Percentiles rank a stretch among this genome's conserved stretches.
Evolutionary conservation across 1,140 invertebrate genomes (phyloP).

Genomic region (Physella acuta): DNA sequence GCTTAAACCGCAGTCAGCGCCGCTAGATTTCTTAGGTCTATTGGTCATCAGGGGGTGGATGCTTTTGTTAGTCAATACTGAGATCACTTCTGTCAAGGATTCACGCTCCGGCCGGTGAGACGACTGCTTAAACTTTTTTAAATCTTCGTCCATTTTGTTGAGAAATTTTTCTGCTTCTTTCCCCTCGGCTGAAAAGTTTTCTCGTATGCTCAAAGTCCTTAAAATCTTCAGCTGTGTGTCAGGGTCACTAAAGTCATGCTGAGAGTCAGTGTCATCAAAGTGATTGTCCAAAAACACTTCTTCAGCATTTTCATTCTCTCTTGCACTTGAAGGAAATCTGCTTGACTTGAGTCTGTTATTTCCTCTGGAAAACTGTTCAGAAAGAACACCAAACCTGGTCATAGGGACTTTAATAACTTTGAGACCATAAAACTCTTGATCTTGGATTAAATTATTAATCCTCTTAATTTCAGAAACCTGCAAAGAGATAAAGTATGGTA

Average conservation of each 20-base stretch:
- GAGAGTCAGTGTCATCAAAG: constrained; percentile 28
- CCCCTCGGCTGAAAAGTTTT: constrained; percentile 36
- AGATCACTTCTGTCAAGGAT: constrained; percentile 49
- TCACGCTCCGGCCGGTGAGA: constrained; percentile 32
- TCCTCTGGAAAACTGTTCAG: constrained; percentile 27
- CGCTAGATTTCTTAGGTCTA: constrained; percentile 23
- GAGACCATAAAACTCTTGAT: constrained; percentile 53
- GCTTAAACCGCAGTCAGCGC: constrained; percentile 42
- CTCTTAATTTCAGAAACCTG: constrained; percentile 55
- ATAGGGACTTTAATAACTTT: constrained; percentile 51
- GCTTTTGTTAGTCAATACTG: constrained; percentile 43
- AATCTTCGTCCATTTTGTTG: constrained; percentile 50
- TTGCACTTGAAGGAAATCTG: neutral
- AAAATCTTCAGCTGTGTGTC: constrained; percentile 45
- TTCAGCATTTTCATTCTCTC: neutral
- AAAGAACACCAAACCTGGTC: constrained; percentile 41
- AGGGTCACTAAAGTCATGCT: constrained; percentile 43
- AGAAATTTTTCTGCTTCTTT: constrained; percentile 48
- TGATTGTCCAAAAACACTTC: neutral
- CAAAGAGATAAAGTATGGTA: constrained; percentile 23
- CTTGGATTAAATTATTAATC: constrained; percentile 51
- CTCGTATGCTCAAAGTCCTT: constrained; percentile 48
- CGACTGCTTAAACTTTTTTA: constrained; percentile 39
- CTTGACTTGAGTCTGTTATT: neutral
- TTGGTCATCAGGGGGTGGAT: constrained; percentile 40